These are phyloP conservation scores for Pelobates fuscus DNA, from an alignment of 2,113 vertebrate genomes.

Conservation along the genomic window DNA sequence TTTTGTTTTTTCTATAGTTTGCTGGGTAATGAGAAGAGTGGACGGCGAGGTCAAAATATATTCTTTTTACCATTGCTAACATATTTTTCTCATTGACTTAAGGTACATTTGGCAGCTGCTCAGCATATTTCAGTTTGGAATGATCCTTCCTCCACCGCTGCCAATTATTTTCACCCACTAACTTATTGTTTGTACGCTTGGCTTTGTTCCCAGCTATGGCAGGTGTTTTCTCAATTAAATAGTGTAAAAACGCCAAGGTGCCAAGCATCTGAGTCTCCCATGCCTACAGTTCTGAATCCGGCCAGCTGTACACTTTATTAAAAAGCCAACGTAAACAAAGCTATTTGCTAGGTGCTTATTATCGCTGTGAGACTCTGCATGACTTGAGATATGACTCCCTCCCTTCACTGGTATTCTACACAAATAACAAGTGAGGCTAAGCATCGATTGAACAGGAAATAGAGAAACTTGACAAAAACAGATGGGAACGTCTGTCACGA, in stretches of 20 bases:
- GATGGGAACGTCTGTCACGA: conserved; percentile 14
- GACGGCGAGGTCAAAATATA: not conserved
- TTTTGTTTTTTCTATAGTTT: no score
- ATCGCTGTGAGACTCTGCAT: not conserved
- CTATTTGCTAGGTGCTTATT: not conserved
- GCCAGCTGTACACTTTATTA: conserved; percentile 32
- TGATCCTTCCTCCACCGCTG: conserved; percentile 12
- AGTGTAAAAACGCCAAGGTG: conserved; percentile 27
- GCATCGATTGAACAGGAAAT: conserved; percentile 20
- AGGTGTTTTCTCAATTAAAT: conserved; percentile 50
- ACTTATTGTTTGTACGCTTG: conserved; percentile 29
- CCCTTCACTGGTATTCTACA: not conserved
- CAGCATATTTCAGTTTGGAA: conserved; percentile 15
- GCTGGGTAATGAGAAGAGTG: not conserved
- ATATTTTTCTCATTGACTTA: conserved; percentile 12
- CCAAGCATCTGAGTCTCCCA: conserved; percentile 30
- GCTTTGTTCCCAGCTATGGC: conserved; percentile 22
- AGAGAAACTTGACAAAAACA: conserved; percentile 19
- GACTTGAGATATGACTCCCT: not conserved
- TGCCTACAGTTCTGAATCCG: conserved; percentile 2
- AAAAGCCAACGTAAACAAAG: conserved; percentile 38
- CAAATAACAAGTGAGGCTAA: conserved; percentile 8
- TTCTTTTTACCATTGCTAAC: not conserved
- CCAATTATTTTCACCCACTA: conserved; percentile 14
- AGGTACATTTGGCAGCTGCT: conserved; percentile 7